phyloP scores from a whole-genome alignment of 2,888 invertebrate species.

The Pristionchus entomophagus region DNA sequence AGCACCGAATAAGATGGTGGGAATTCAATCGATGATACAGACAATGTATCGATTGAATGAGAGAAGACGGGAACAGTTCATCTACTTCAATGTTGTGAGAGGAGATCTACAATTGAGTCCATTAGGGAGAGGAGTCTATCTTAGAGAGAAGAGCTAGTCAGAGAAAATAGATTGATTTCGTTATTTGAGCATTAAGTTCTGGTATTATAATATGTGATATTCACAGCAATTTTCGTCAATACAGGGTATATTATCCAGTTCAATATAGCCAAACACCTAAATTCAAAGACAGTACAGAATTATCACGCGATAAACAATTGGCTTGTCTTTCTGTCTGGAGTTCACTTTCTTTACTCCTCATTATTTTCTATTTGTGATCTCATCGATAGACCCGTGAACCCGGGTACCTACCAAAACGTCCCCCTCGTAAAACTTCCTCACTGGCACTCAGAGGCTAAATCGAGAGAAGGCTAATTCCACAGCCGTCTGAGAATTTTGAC shows the following conservation, averaged over 20 bases:
- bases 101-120: constrained; percentile 54
- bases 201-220: neutral
- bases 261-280: too few species aligned
- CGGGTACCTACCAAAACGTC: too few species aligned
- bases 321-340: too few species aligned
- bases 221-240: neutral
- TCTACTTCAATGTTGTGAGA: constrained; percentile 52
- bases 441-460: too few species aligned
- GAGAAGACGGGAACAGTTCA: constrained; percentile 49
- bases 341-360: too few species aligned
- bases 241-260: constrained; percentile 19
- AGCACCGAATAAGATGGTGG: constrained; percentile 5
- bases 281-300: too few species aligned
- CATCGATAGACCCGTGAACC: too few species aligned
- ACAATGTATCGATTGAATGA: constrained; percentile 30
- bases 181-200: neutral
- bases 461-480: too few species aligned
- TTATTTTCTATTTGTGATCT: too few species aligned
- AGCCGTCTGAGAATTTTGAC: too few species aligned
- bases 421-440: too few species aligned
- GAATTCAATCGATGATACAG: constrained; percentile 35
- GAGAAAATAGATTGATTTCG: neutral
- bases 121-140: constrained; percentile 58
- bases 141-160: constrained; percentile 52
- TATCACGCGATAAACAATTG: too few species aligned